phyloP scores from a whole-genome alignment of 2,113 vertebrate genomes.

The Bufo bufo region DNA sequence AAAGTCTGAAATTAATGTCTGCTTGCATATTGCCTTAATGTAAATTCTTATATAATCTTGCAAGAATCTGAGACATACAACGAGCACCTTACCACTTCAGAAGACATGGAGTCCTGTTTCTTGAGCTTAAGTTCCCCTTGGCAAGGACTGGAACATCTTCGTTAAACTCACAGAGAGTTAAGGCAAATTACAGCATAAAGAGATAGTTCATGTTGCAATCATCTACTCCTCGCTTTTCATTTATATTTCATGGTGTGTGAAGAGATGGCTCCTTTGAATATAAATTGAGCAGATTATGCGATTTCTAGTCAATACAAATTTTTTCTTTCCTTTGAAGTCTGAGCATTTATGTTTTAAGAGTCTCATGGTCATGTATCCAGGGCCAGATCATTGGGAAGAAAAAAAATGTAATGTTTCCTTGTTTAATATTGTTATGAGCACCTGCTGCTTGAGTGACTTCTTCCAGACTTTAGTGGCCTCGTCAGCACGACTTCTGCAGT shows the following conservation, averaged over 20 bases:
- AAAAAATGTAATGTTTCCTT: background rate
- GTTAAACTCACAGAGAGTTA: constrained; percentile 42
- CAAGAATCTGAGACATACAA: background rate
- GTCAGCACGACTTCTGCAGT: background rate
- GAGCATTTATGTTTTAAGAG: constrained; percentile 28
- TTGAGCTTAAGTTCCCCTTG: background rate
- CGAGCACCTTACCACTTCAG: background rate
- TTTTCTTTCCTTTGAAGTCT: constrained; percentile 19
- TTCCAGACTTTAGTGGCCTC: background rate
- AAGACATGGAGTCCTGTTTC: background rate
- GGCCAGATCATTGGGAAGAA: constrained; percentile 16
- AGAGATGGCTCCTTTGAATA: constrained; percentile 34
- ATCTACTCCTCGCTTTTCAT: constrained; percentile 37
- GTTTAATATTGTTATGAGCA: background rate
- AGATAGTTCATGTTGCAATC: constrained; percentile 28
- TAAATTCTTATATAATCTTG: background rate
- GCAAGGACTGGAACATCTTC: constrained; percentile 19
- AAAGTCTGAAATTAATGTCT: background rate
- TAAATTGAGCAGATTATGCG: constrained; percentile 36
- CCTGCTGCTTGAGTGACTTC: constrained; percentile 21
- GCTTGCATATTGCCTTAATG: background rate
- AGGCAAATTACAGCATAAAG: constrained; percentile 40
- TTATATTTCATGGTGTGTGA: constrained; percentile 44
- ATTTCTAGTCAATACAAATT: constrained; percentile 38
- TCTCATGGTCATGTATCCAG: constrained; percentile 1